These are phyloP conservation scores for Probaryconus sp. DNA, from an alignment of 1,140 invertebrate species.

Conservation along the genomic window DNA sequence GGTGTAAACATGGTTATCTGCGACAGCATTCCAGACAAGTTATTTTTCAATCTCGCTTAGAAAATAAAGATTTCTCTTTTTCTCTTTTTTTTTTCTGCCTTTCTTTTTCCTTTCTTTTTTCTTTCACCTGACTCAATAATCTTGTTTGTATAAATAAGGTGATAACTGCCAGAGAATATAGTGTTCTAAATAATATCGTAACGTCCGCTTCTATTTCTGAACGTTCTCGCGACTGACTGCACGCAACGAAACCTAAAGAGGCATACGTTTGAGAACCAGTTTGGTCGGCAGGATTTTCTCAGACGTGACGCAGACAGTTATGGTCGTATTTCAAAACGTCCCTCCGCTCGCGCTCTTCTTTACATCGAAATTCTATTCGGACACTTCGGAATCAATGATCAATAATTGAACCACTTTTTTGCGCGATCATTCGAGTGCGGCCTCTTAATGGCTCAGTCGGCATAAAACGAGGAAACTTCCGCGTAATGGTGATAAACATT, in stretches of 20 bases:
- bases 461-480: too few species aligned
- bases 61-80: slow-evolving; percentile 48
- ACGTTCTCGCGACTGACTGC: slow-evolving; percentile 36
- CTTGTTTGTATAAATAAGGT: slow-evolving; percentile 42
- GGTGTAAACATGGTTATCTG: slow-evolving; percentile 48
- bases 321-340: slow-evolving; percentile 54
- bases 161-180: slow-evolving; percentile 45
- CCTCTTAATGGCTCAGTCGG: too few species aligned
- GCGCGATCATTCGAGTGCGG: slow-evolving; percentile 1
- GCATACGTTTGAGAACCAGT: slow-evolving; percentile 51
- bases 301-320: slow-evolving; percentile 56
- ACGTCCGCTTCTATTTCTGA: slow-evolving; percentile 48
- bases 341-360: slow-evolving; percentile 27
- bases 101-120: slow-evolving; percentile 6
- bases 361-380: slow-evolving; percentile 33
- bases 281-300: slow-evolving; percentile 52
- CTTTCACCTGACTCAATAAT: too few species aligned
- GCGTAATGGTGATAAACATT: too few species aligned
- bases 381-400: slow-evolving; percentile 40
- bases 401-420: slow-evolving; percentile 38
- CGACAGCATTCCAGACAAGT: slow-evolving; percentile 47
- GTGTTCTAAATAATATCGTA: slow-evolving; percentile 56
- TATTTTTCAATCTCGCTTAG: slow-evolving; percentile 48
- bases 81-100: neutral
- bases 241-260: slow-evolving; percentile 39